Percentiles rank a stretch among this genome's conserved stretches.
Evolutionary conservation across 1,140 invertebrate species (phyloP).

Genomic region (Drosophila varians): DNA sequence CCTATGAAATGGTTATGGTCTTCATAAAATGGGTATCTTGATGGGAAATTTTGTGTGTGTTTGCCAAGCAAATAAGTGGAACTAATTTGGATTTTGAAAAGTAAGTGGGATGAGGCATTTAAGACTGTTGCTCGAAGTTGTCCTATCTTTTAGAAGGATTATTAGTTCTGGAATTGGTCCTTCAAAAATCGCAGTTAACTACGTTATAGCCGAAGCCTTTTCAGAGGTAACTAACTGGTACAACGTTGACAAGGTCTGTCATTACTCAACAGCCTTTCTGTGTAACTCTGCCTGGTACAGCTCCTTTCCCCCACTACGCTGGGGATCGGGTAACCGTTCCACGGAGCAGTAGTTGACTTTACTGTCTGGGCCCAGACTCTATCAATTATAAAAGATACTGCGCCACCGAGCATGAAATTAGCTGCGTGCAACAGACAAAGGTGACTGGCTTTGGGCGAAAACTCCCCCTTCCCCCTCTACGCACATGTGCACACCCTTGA

Average conservation of each 20-base stretch:
- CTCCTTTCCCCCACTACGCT: not conserved
- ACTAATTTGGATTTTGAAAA: too few species aligned
- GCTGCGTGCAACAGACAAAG: slow-evolving; percentile 57
- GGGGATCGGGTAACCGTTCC: slow-evolving; percentile 31
- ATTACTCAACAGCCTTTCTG: not conserved
- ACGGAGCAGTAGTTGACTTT: not conserved
- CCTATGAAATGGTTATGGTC: slow-evolving; percentile 35
- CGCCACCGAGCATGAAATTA: slow-evolving; percentile 76
- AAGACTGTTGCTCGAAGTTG: not conserved
- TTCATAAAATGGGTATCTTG: slow-evolving; percentile 10
- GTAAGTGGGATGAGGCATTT: too few species aligned
- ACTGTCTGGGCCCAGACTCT: slow-evolving; percentile 17
- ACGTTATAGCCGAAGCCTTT: not conserved
- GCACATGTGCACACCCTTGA: slow-evolving; percentile 12
- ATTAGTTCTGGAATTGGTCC: not conserved
- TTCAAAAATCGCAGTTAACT: not conserved
- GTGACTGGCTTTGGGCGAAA: not conserved
- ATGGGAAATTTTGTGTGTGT: slow-evolving; percentile 7
- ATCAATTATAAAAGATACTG: slow-evolving; percentile 70
- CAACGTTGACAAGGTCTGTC: slow-evolving; percentile 13
- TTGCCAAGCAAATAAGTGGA: not conserved
- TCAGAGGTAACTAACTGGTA: not conserved
- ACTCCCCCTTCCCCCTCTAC: not conserved
- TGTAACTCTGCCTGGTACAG: slow-evolving; percentile 1
- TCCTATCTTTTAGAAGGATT: not conserved